Evolutionary conservation across 2,797 vertebrate genomes (phyloP).

Genomic region (Gallinago nigripennis): DNA sequence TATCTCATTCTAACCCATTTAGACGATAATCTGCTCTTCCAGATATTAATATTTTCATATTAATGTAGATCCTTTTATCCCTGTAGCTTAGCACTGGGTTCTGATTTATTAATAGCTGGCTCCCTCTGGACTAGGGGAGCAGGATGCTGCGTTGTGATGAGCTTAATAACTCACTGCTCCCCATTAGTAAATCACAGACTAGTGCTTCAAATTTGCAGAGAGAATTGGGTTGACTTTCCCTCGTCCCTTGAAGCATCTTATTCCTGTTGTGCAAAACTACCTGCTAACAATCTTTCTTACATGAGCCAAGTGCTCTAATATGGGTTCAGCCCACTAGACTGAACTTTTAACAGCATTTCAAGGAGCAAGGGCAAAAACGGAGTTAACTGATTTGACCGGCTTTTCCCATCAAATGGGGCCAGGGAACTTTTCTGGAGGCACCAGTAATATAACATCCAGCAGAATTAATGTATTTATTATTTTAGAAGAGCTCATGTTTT

Average conservation of each 20-base stretch:
- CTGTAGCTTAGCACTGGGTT: conserved; percentile 1
- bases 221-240: background rate
- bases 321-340: background rate
- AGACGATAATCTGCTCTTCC: conserved; percentile 46
- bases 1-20: conserved; percentile 15
- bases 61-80: conserved; percentile 51
- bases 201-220: background rate
- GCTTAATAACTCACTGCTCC: conserved; percentile 25
- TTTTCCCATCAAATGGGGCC: background rate
- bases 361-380: background rate
- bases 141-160: background rate
- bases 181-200: conserved; percentile 40
- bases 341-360: background rate
- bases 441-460: background rate
- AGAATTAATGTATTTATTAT: conserved; percentile 56
- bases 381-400: background rate
- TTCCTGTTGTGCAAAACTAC: background rate
- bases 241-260: background rate
- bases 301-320: background rate
- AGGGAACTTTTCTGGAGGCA: background rate
- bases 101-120: conserved; percentile 57
- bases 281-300: background rate
- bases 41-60: conserved; percentile 37
- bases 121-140: conserved; percentile 21
- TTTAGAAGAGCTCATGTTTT: conserved; percentile 71